These are phyloP conservation scores for Cherax quadricarinatus DNA, from an alignment of 1,140 invertebrate genomes.

Conservation along the genomic window DNA sequence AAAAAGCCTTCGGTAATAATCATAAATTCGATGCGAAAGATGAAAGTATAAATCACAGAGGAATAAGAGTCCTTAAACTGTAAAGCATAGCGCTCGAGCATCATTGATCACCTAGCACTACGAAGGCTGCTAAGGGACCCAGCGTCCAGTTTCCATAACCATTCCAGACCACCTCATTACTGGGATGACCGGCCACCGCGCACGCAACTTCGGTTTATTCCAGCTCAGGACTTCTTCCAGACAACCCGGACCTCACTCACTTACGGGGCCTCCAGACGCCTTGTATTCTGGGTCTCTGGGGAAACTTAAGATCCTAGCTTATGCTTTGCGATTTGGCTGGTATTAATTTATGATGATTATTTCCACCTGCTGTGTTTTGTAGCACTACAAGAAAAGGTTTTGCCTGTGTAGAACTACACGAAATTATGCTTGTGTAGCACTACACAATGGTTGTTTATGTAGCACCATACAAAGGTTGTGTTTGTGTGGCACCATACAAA, in stretches of 20 bases:
- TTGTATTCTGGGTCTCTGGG: no score
- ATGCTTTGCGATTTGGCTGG: no score
- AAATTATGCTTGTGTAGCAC: no score
- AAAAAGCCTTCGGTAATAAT: not conserved
- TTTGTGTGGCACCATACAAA: no score
- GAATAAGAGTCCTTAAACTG: not conserved
- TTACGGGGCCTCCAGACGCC: not conserved
- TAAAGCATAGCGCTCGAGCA: not conserved
- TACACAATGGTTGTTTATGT: no score
- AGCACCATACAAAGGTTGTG: no score
- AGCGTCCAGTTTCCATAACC: constrained; percentile 46
- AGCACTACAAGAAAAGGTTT: no score
- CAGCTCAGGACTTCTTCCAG: constrained; percentile 33
- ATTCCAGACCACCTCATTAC: constrained; percentile 51
- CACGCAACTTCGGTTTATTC: constrained; percentile 48
- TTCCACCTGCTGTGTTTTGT: no score
- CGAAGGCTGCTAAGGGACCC: not conserved
- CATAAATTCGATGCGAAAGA: not conserved
- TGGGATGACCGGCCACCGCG: constrained; percentile 31
- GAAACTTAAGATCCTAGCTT: no score
- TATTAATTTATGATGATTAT: no score
- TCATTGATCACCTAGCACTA: constrained; percentile 24
- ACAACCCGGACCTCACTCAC: not conserved
- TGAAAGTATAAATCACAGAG: not conserved
- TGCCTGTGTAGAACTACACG: no score